Conservation (phyloP, 2,888 invertebrate species). For the Rhingia campestris region DNA sequence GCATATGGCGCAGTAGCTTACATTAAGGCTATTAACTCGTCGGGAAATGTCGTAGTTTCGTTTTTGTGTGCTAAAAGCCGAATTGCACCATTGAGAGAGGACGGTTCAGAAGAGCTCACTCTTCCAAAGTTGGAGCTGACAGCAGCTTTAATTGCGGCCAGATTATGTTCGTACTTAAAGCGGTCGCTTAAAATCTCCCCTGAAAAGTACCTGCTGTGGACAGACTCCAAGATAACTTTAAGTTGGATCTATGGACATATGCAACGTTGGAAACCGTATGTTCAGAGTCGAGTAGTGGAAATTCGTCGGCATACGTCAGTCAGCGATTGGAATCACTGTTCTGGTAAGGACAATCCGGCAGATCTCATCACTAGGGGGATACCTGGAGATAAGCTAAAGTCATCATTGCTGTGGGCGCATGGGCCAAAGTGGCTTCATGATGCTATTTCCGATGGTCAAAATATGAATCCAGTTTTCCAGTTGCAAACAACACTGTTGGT, state of each 20-base stretch:
- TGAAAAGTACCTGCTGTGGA: conserved; percentile 28
- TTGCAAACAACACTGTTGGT: too few relatives aligned
- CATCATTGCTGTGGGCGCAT: conserved; percentile 4
- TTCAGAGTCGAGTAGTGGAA: conserved; percentile 33
- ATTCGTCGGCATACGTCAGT: conserved; percentile 30
- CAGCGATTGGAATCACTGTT: conserved; percentile 39
- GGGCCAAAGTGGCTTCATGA: conserved; percentile 12
- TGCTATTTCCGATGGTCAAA: too few relatives aligned
- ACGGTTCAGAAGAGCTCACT: conserved; percentile 9
- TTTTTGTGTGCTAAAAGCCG: conserved; percentile 33
- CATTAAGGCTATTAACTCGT: too few relatives aligned
- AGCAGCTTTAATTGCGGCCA: conserved; percentile 18
- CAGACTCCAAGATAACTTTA: conserved; percentile 21
- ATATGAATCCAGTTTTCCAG: too few relatives aligned
- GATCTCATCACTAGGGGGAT: conserved; percentile 17
- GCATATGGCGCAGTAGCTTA: conserved; percentile 33
- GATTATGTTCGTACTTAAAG: conserved; percentile 16
- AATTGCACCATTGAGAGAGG: conserved; percentile 21
- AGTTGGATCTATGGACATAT: conserved; percentile 36
- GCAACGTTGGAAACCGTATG: conserved; percentile 37
- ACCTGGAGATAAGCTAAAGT: background rate
- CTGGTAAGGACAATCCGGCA: conserved; percentile 16
- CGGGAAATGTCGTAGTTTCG: too few relatives aligned
- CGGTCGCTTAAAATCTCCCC: conserved; percentile 1
- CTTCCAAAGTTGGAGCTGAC: conserved; percentile 30